Conservation (phyloP, 2,797 vertebrate genomes). For the Melanotaenia pygmaea region DNA sequence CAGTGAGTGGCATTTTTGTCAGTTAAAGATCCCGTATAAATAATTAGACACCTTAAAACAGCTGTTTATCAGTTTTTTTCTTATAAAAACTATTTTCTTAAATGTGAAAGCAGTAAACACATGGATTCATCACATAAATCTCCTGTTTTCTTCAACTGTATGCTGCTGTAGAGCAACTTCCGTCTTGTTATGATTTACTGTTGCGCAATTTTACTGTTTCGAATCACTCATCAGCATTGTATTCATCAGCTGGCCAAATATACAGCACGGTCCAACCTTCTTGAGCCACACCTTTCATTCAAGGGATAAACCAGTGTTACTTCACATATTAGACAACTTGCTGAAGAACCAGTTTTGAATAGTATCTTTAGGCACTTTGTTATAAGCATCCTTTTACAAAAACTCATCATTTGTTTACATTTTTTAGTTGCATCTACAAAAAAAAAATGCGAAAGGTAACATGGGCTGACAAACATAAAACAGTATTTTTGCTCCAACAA, state of each 20-base stretch:
- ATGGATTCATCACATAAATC: background rate
- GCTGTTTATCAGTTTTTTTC: background rate
- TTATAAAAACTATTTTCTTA: background rate
- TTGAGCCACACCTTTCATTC: background rate
- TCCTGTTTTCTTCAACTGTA: background rate
- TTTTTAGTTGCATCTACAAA: no score
- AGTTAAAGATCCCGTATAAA: background rate
- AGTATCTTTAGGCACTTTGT: no score
- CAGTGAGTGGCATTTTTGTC: slow-evolving; percentile 2
- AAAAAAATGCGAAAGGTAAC: no score
- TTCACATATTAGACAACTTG: no score
- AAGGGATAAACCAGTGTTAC: no score
- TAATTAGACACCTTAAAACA: background rate
- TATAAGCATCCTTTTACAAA: no score
- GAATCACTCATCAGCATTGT: background rate
- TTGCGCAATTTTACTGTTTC: background rate
- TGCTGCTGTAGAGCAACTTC: background rate
- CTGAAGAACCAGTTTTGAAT: no score
- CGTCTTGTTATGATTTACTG: background rate
- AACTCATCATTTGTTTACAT: no score
- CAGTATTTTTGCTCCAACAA: no score
- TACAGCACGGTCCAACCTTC: background rate
- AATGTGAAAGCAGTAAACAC: background rate
- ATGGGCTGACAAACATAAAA: no score
- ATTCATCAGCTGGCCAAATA: background rate